Evolutionary conservation across 2,113 vertebrate genomes (phyloP).

Genomic region (Malurus elegans): DNA sequence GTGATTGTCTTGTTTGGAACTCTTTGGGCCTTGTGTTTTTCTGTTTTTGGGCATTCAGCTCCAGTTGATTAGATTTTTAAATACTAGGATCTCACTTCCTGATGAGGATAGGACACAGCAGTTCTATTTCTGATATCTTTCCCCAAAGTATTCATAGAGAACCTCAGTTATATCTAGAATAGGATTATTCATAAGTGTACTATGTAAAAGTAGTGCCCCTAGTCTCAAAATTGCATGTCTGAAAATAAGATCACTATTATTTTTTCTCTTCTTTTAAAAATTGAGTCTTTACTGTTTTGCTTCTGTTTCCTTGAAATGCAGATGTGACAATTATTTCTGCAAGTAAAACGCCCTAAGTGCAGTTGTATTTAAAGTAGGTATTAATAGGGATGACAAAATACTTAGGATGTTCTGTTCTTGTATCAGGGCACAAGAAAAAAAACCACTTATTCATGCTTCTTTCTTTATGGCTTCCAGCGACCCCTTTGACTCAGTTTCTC

Average conservation of each 20-base stretch:
- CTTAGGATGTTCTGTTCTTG: not conserved
- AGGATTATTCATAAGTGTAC: not conserved
- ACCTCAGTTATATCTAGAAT: not conserved
- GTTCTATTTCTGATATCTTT: not conserved
- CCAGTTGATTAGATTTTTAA: not conserved
- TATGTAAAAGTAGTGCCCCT: not conserved
- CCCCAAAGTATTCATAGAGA: not conserved
- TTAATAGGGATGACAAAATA: not conserved
- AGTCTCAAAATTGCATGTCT: not conserved
- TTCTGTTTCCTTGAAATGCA: not conserved
- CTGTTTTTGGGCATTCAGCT: not conserved
- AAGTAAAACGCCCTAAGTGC: not conserved
- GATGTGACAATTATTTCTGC: not conserved
- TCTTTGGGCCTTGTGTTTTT: not conserved
- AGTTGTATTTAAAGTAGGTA: not conserved
- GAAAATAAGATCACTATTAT: not conserved
- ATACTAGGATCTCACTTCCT: not conserved
- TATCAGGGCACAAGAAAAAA: not conserved
- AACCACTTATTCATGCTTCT: not conserved
- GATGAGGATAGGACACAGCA: not conserved
- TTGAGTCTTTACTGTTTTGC: not conserved
- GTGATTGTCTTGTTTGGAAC: not conserved
- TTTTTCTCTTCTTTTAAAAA: not conserved
- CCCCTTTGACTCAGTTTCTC: constrained; percentile 54
- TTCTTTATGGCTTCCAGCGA: constrained; percentile 42